Base-by-base conservation (phyloP, 2,797 vertebrate genomes). In the Mallotus villosus region DNA sequence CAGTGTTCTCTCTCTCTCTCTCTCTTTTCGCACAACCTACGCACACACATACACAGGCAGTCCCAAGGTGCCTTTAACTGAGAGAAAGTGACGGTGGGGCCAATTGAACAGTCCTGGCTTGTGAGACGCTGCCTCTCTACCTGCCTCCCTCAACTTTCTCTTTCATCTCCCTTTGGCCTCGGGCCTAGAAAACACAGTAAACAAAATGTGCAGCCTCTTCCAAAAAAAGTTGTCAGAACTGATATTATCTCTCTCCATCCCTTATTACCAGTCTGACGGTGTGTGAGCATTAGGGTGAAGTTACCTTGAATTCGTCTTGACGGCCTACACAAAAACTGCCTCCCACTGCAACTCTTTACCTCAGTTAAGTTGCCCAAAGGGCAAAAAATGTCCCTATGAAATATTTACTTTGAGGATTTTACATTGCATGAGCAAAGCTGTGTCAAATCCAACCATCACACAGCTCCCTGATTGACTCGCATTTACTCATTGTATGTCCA, bases 361-460 rank as follows among this genome's bases (percentile, higher is more conserved):
- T 69, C 4, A 25, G 75, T 2, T 71, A 51, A 76, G 69, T 75
- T 3, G 22, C 55, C 29, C 59, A 46, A 27, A 32, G 53, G 73
- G 73, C 41, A 11, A 46, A 46, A 46, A 46, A 46, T 12, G 2
- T 46, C 41, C 2, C 12, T 14, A 12, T 46, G 9, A 46, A 46
- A 46, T 11, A 46, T 46, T 46, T 46, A 46, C 41, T 57, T 49
- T 12, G 9, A 9, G 11, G 19, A 74, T 66, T 24, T 29, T 2
- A 1, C 32, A 11, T 29, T 63, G 62, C 62, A n/a, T 46, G 41
- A 46, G 37, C 37, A 8, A 41, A 41, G 1, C 3, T 46, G 9
- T 46, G 41, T 12, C 41, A 12, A 46, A 46, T 12, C 11, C 41
- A 46, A 46, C 41, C 11, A 46, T 12, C 41, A 46, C 41, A 46